Evolutionary conservation across 1,140 invertebrate species (phyloP).

Genomic region (Mercenaria mercenaria): DNA sequence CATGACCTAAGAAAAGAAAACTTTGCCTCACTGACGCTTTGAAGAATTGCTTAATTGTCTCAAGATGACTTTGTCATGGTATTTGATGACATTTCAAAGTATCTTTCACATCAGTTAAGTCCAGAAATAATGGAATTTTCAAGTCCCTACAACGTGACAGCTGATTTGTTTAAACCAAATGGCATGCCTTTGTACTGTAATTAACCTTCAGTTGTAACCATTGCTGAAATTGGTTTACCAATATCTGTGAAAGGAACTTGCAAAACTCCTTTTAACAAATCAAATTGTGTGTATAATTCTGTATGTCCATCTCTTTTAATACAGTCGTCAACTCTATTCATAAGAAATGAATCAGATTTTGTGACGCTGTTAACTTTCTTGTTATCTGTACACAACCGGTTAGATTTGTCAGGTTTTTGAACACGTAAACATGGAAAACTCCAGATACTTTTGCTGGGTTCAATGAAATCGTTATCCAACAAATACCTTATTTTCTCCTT

Average conservation of each 20-base stretch:
- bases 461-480: constrained; percentile 53
- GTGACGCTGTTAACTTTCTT: constrained; percentile 42
- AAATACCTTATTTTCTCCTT: constrained; percentile 79
- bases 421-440: constrained; percentile 61
- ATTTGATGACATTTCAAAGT: no score
- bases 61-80: not conserved
- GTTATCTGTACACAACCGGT: constrained; percentile 40
- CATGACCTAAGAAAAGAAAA: not conserved
- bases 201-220: not conserved
- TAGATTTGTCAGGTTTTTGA: constrained; percentile 47
- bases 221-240: constrained; percentile 22
- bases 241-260: constrained; percentile 38
- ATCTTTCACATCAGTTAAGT: no score
- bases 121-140: no score
- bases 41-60: not conserved
- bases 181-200: no score
- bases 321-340: constrained; percentile 42
- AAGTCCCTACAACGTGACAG: no score
- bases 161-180: no score
- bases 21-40: not conserved
- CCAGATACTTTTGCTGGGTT: constrained; percentile 53
- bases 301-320: constrained; percentile 51
- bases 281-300: constrained; percentile 54
- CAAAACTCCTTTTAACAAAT: constrained; percentile 64
- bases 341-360: constrained; percentile 40